These are phyloP conservation scores for Stegastes partitus DNA, from an alignment of 2,113 vertebrate species.

Conservation along the genomic window DNA sequence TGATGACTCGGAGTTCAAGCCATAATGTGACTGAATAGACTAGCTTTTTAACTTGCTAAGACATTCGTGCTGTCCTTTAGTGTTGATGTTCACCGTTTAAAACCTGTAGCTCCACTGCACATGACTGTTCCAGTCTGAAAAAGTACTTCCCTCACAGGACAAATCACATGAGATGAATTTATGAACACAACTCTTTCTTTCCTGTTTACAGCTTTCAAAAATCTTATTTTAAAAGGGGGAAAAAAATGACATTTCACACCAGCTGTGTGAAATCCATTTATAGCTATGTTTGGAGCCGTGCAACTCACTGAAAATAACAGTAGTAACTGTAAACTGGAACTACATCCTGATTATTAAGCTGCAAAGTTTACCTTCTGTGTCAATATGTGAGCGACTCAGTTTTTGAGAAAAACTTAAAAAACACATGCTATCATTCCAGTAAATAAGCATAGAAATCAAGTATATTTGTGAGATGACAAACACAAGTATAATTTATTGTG, in stretches of 20 bases:
- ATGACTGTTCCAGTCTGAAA: neutral
- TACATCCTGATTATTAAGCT: neutral
- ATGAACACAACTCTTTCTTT: neutral
- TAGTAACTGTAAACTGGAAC: constrained; percentile 12
- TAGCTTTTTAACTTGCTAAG: constrained; percentile 48
- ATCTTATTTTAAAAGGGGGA: neutral
- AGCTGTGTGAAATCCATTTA: neutral
- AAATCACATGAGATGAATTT: constrained; percentile 1
- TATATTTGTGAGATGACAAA: constrained; percentile 21
- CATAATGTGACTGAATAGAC: constrained; percentile 43
- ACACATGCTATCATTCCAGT: neutral
- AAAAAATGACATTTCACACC: constrained; percentile 1
- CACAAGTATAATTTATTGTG: constrained; percentile 44
- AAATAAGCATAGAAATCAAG: constrained; percentile 37
- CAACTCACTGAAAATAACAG: neutral
- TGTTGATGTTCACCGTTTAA: constrained; percentile 33
- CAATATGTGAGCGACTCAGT: neutral
- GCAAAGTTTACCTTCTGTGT: neutral
- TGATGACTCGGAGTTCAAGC: constrained; percentile 62
- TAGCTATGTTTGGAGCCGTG: neutral
- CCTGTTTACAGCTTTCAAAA: neutral
- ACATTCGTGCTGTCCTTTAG: constrained; percentile 37
- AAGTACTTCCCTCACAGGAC: neutral
- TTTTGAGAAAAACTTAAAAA: constrained; percentile 5
- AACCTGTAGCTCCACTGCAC: constrained; percentile 12